A percentile compares a stretch with the other conserved stretches of the same genome.
These are phyloP conservation scores for Apis florea DNA, from an alignment of 1,140 invertebrate genomes.

Conservation along the genomic window DNA sequence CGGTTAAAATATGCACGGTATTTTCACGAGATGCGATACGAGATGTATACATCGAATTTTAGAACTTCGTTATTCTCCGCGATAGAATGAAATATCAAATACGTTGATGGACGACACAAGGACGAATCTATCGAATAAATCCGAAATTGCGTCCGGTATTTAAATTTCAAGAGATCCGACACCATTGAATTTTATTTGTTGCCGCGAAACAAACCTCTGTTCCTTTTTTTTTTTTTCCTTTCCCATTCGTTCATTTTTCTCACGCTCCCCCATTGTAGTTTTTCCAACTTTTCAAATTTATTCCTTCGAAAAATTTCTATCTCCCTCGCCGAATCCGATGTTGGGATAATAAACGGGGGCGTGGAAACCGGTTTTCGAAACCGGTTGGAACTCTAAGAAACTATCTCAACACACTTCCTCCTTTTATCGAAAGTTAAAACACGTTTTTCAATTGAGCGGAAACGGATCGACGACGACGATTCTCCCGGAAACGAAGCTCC, in stretches of 20 bases:
- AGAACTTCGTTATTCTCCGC: too few relatives aligned
- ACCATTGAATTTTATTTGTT: not conserved
- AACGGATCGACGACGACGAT: not conserved
- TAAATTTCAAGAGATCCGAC: not conserved
- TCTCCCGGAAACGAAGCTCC: not conserved
- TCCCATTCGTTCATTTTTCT: not conserved
- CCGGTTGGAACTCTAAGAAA: not conserved
- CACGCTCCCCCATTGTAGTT: too few relatives aligned
- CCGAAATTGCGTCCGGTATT: not conserved
- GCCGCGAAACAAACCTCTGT: too few relatives aligned
- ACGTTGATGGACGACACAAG: not conserved
- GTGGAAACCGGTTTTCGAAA: not conserved
- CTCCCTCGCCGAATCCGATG: too few relatives aligned
- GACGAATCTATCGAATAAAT: not conserved
- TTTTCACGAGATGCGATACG: too few relatives aligned
- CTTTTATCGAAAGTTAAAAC: not conserved
- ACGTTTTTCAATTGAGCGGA: not conserved
- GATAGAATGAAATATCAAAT: not conserved
- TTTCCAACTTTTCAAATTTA: too few relatives aligned
- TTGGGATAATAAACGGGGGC: too few relatives aligned
- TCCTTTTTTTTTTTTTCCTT: not conserved
- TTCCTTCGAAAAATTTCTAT: too few relatives aligned
- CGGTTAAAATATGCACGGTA: not conserved
- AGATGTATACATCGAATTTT: not conserved
- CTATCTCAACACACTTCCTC: too few relatives aligned